These are phyloP conservation scores for Gerris lacustris DNA, from an alignment of 2,888 invertebrate genomes.

Conservation along the genomic window DNA sequence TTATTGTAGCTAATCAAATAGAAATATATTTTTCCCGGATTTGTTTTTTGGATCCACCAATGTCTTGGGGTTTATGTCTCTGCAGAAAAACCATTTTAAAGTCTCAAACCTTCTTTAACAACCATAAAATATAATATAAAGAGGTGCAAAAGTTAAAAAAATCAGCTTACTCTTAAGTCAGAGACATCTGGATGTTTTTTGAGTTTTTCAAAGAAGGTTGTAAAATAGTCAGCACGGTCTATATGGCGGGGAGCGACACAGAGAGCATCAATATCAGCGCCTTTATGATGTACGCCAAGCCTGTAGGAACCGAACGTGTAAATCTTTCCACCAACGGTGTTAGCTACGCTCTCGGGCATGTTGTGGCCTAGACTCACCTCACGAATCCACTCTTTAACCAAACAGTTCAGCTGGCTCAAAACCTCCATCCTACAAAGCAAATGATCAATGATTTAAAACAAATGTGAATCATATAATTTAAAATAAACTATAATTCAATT, in stretches of 20 bases:
- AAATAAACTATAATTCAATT: neutral
- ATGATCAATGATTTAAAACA: neutral
- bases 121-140: no score
- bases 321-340: conserved; percentile 90
- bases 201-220: conserved; percentile 83
- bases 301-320: conserved; percentile 99
- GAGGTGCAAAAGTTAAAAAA: neutral
- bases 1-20: no score
- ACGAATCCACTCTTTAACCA: conserved; percentile 89
- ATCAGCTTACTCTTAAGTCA: conserved; percentile 54
- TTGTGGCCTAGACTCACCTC: conserved; percentile 75
- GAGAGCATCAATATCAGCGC: conserved; percentile 96
- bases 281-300: conserved; percentile 88
- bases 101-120: no score
- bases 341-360: conserved; percentile 82
- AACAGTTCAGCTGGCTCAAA: conserved; percentile 62
- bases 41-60: no score
- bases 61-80: no score
- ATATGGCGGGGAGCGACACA: conserved; percentile 96
- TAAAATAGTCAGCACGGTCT: conserved; percentile 84
- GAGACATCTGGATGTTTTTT: conserved; percentile 75
- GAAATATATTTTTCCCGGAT: no score
- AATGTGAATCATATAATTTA: neutral
- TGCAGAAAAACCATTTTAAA: no score
- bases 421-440: conserved; percentile 42